phyloP scores from a whole-genome alignment of 2,113 vertebrate genomes.

The Silurus glanis region DNA sequence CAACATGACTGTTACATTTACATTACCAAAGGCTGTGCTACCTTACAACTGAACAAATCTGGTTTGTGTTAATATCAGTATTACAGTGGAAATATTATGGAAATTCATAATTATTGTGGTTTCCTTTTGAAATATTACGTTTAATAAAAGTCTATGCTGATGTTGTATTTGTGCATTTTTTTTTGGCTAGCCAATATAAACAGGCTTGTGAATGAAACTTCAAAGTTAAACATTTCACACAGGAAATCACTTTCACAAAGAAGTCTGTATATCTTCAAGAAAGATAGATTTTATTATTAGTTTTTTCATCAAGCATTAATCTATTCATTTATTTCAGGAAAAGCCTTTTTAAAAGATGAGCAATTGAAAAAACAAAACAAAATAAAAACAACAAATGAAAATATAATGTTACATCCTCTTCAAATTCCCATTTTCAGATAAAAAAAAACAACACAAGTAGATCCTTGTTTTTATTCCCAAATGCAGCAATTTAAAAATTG shows the following conservation, averaged over 20 bases:
- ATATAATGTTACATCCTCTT: neutral
- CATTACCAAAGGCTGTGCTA: constrained; percentile 45
- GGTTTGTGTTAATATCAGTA: neutral
- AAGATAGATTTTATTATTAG: neutral
- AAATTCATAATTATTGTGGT: neutral
- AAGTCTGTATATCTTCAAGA: neutral
- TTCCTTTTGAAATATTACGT: neutral
- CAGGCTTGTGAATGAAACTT: neutral
- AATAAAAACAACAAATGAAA: neutral
- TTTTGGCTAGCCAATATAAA: neutral
- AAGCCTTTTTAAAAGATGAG: neutral
- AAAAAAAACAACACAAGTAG: neutral
- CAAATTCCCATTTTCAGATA: neutral
- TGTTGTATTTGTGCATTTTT: neutral
- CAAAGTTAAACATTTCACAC: neutral
- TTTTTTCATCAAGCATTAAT: neutral
- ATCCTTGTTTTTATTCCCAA: neutral
- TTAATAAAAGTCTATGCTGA: constrained; percentile 15
- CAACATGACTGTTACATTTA: constrained; percentile 51
- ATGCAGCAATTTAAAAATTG: neutral
- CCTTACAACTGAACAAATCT: neutral
- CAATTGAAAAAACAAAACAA: neutral
- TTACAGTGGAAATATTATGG: neutral
- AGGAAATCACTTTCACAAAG: neutral
- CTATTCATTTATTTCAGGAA: neutral